Evolutionary conservation across 2,888 invertebrate genomes (phyloP).

Genomic region (Thyatira batis): DNA sequence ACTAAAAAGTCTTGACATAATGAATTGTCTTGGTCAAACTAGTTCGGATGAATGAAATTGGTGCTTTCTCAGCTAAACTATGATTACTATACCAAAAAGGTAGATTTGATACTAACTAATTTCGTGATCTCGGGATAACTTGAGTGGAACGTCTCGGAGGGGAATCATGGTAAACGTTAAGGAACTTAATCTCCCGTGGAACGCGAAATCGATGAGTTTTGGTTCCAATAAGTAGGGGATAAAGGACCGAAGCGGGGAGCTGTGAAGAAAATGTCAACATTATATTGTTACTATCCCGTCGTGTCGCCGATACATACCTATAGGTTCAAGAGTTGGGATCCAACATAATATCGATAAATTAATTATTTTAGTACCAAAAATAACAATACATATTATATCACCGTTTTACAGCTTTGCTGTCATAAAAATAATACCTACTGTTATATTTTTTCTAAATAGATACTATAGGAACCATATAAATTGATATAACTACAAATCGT

Average conservation of each 20-base stretch:
- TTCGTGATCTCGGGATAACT: conserved; percentile 34
- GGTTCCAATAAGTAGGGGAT: conserved; percentile 39
- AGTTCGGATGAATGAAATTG: background rate
- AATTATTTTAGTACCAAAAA: no score
- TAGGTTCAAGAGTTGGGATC: conserved; percentile 16
- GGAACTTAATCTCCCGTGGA: conserved; percentile 65
- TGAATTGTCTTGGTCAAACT: background rate
- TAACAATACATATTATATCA: no score
- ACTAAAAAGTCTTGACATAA: no score
- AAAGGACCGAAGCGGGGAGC: conserved; percentile 23
- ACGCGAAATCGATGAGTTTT: conserved; percentile 65
- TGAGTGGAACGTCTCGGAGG: conserved; percentile 24
- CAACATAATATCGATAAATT: background rate
- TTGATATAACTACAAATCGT: no score
- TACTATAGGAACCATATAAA: no score
- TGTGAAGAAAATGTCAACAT: conserved; percentile 67
- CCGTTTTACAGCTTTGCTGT: no score
- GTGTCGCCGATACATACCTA: conserved; percentile 26
- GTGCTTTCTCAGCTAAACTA: background rate
- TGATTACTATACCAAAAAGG: background rate
- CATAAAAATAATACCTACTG: no score
- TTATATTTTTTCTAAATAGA: no score
- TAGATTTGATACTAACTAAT: conserved; percentile 35
- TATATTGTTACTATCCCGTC: conserved; percentile 52
- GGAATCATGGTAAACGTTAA: conserved; percentile 51